Base-by-base conservation (phyloP, 2,113 vertebrate species). In the Hippoglossus stenolepis region DNA sequence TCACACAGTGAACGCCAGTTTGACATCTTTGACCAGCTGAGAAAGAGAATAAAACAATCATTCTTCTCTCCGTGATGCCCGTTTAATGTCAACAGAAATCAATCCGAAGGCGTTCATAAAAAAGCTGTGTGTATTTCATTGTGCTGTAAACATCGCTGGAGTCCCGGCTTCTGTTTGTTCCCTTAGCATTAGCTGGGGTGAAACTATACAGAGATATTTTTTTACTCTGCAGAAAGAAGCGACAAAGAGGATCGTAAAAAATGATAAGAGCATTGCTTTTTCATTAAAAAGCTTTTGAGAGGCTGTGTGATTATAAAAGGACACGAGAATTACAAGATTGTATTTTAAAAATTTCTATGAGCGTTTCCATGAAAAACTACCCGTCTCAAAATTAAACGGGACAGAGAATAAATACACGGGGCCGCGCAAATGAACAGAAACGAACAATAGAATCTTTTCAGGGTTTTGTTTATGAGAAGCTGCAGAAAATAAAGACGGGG, bases 201-300 rank as follows among this genome's bases (percentile, higher is more conserved):
- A 78, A 66, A 70, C 70, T 13, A 66, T 68, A 53, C 70, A 63
- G 40, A 73, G 23, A 60, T 81, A 74, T 75, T 28, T 17, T 79
- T 78, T 75, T 24, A 68, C 66, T 62, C 70, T 3, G 2, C 59
- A 26, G 60, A n/a, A 43, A 71, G 68, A 74, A 73, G 75, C 71
- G 63, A 61, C 73, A 84, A 79, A 74, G 57, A 70, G n/a, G 58
- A 71, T 82, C 73, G 20, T 70, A 85, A 82, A 84, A 86, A 90
- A 66, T 75, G 76, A 92, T 89, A 90, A 87, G 75, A 87, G 82
- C 80, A 86, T 85, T 88, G 89, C 77, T 80, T 88, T 90, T 74
- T 80, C 88, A 86, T 87, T 43, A 81, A 60, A 68, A 84, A 21
- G 47, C 20, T 65, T 82, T 73, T 80, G 23, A 88, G 72, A 35